Evolutionary conservation across 2,113 vertebrate genomes (phyloP).

Genomic region (Syrmaticus mikado): DNA sequence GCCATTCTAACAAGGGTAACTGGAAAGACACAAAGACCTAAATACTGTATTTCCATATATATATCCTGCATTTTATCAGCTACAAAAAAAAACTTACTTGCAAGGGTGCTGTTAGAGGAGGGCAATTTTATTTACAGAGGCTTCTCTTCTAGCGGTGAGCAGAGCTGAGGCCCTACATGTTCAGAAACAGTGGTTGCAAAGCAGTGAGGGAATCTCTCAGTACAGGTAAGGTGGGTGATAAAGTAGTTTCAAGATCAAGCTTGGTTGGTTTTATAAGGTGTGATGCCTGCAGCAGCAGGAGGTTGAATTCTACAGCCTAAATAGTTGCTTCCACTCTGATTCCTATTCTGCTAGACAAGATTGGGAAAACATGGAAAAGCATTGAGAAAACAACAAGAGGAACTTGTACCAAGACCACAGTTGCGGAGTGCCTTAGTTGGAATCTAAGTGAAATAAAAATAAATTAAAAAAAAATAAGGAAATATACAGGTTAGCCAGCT

Average conservation of each 20-base stretch:
- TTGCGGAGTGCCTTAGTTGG: background rate
- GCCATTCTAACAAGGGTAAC: background rate
- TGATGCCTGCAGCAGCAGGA: background rate
- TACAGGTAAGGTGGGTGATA: background rate
- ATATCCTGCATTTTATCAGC: background rate
- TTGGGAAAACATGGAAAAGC: background rate
- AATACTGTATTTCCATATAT: background rate
- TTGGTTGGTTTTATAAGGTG: background rate
- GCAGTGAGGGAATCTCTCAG: background rate
- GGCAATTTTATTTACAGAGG: background rate
- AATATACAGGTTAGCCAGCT: background rate
- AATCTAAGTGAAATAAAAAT: background rate
- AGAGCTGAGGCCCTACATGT: background rate
- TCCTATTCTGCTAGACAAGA: background rate
- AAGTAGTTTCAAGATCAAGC: background rate
- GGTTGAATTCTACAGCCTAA: background rate
- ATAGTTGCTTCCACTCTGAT: background rate
- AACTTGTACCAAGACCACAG: background rate
- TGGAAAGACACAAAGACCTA: background rate
- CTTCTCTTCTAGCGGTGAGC: background rate
- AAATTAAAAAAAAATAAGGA: background rate
- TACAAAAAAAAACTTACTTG: background rate
- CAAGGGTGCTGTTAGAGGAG: background rate
- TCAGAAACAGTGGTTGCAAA: background rate
- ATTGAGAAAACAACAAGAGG: background rate